Percentiles rank a stretch among this genome's conserved stretches.
phyloP scores from a whole-genome alignment of 35 echinoderm and acorn worm genomes.

The Eucidaris tribuloides region DNA sequence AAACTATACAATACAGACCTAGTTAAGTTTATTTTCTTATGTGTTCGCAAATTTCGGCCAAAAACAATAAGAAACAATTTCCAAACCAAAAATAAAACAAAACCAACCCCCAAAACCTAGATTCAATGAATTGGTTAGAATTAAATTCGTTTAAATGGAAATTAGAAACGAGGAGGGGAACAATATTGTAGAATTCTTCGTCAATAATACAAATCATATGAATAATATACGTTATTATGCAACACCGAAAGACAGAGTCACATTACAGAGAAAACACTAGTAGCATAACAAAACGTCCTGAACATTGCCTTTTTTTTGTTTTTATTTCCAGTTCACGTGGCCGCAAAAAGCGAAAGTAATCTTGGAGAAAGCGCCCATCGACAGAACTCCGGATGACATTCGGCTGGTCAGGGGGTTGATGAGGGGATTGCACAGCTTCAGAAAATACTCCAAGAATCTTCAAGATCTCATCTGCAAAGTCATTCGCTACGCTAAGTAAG shows the following conservation, averaged over 20 bases:
- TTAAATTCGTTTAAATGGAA: no score
- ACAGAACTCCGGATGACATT: conserved; percentile 65
- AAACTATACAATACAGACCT: no score
- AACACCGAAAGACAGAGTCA: no score
- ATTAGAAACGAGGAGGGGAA: not conserved
- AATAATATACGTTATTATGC: not conserved
- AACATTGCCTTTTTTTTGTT: not conserved
- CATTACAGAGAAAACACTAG: not conserved
- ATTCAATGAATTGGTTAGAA: no score
- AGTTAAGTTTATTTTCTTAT: no score
- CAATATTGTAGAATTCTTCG: not conserved
- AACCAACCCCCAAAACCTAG: no score
- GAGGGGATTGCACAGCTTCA: conserved; percentile 88
- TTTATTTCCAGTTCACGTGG: conserved; percentile 70
- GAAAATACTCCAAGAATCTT: conserved; percentile 74
- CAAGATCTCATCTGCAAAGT: conserved; percentile 86
- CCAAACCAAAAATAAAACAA: no score
- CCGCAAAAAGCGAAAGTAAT: conserved; percentile 64
- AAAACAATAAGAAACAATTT: no score
- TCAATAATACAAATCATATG: not conserved
- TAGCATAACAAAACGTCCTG: not conserved
- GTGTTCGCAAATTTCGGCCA: no score
- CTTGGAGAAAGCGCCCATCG: conserved; percentile 59
- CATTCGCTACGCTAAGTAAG: conserved; percentile 79
- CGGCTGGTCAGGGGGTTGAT: conserved; percentile 56